A percentile compares a stretch with the other conserved stretches of the same genome.
Conservation (phyloP, 2,113 vertebrate species). For the Heloderma charlesbogerti region DNA sequence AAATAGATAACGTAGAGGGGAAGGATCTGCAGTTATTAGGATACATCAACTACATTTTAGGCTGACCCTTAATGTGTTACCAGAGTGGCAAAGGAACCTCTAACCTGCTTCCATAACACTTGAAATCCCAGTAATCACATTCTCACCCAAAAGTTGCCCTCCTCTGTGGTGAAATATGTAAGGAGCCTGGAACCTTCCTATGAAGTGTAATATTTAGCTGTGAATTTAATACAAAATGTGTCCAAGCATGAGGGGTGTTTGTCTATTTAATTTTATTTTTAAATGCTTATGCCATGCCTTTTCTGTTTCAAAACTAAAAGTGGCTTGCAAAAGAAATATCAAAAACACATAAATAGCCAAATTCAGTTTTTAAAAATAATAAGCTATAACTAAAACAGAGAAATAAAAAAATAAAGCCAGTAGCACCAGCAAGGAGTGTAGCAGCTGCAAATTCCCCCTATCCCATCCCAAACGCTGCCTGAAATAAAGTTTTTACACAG, state of each 20-base stretch:
- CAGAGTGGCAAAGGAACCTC: background rate
- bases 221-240: background rate
- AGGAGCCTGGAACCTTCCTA: background rate
- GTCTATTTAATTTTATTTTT: background rate
- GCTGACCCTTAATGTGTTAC: background rate
- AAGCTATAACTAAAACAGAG: background rate
- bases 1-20: background rate
- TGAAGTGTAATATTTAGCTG: background rate
- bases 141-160: background rate
- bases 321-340: background rate
- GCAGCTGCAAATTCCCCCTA: background rate
- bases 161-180: background rate
- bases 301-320: background rate
- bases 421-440: background rate
- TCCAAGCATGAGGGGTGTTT: background rate
- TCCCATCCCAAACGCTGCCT: background rate
- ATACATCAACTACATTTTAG: background rate
- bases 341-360: background rate
- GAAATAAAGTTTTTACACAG: background rate
- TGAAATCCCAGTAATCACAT: background rate
- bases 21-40: background rate
- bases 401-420: background rate
- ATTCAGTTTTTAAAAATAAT: background rate
- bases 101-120: background rate
- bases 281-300: background rate